A percentile compares a stretch with the other conserved stretches of the same genome.
Evolutionary conservation across 2,113 vertebrate species (phyloP).

Genomic region (Lanius collurio): DNA sequence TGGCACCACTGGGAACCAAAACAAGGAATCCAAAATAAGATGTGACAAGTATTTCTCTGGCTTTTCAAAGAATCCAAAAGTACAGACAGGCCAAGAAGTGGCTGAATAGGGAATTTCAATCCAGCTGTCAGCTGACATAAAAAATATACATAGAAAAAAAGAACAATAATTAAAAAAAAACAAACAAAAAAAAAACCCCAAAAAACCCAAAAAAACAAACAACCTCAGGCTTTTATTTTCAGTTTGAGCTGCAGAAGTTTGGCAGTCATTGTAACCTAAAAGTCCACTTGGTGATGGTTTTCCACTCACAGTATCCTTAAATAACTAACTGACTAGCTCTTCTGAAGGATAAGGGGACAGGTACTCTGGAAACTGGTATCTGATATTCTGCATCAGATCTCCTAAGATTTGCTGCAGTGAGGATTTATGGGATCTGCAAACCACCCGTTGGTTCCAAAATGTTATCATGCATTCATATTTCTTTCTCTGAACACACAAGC

Average conservation of each 20-base stretch:
- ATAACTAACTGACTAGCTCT: neutral
- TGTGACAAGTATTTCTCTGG: neutral
- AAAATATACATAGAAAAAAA: neutral
- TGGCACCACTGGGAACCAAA: neutral
- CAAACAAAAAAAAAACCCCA: too few relatives aligned
- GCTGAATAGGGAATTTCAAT: neutral
- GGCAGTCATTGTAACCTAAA: neutral
- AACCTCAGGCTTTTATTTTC: neutral
- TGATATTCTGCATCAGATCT: neutral
- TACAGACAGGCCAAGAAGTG: neutral
- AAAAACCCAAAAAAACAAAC: too few relatives aligned
- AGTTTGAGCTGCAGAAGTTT: neutral
- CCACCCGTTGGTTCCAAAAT: neutral
- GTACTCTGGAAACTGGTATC: neutral
- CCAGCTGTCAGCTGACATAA: neutral
- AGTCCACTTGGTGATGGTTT: neutral
- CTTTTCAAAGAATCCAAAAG: neutral
- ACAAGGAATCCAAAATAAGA: neutral
- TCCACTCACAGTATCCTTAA: neutral
- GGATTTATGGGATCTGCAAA: neutral
- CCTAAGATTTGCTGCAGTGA: neutral
- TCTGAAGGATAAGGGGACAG: neutral
- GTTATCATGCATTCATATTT: neutral
- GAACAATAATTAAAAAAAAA: neutral
- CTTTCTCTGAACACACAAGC: neutral